phyloP scores from a whole-genome alignment of 2,797 vertebrate species.

The Gila robusta region DNA sequence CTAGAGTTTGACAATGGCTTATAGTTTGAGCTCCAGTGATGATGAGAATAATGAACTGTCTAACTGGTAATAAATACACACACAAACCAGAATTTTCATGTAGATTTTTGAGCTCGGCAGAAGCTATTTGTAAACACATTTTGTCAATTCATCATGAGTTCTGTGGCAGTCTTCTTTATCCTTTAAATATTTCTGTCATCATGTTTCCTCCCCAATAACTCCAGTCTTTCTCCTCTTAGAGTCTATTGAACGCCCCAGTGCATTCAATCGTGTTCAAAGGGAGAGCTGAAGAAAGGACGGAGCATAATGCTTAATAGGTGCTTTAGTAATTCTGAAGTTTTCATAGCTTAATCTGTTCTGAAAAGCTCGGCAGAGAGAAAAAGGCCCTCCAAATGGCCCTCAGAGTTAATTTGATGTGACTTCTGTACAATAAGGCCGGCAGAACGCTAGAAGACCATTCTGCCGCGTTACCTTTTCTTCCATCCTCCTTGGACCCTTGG shows the following conservation, averaged over 20 bases:
- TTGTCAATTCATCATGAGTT: not conserved
- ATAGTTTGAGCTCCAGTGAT: not conserved
- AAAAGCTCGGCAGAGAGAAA: conserved; percentile 96
- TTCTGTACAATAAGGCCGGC: conserved; percentile 97
- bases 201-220: conserved; percentile 35
- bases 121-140: not conserved
- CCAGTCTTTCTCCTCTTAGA: conserved; percentile 34
- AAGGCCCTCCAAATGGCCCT: conserved; percentile 92
- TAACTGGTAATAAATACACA: not conserved
- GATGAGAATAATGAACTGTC: not conserved
- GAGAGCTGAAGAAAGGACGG: conserved; percentile 71
- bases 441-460: conserved; percentile 89
- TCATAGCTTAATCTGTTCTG: conserved; percentile 99
- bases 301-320: conserved; percentile 90
- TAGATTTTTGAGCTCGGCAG: not conserved
- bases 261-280: conserved; percentile 77
- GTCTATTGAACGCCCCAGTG: conserved; percentile 65
- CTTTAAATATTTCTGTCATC: conserved; percentile 26
- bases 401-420: conserved; percentile 99
- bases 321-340: conserved; percentile 98
- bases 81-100: not conserved
- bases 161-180: conserved; percentile 7
- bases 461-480: conserved; percentile 84
- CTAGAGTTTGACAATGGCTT: not conserved
- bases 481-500: conserved; percentile 81